Evolutionary conservation across 2,888 invertebrate species (phyloP).

Genomic region (Melieria picta): DNA sequence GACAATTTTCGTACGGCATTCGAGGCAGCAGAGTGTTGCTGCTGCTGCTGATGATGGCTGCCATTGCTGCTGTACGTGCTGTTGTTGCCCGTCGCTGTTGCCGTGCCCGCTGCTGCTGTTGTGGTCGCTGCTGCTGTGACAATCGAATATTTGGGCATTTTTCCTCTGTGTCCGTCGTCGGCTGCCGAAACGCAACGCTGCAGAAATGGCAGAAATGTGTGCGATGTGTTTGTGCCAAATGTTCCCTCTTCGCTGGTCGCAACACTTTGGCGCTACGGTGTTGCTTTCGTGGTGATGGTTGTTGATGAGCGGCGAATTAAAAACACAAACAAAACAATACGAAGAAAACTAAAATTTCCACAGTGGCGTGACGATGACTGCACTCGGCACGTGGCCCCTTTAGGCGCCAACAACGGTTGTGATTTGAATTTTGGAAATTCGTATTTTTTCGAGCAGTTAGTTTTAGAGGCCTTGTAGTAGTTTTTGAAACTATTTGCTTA

Average conservation of each 20-base stretch:
- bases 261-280: too few species aligned
- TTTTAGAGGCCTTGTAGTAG: slow-evolving; percentile 33
- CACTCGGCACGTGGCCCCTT: too few species aligned
- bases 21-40: slow-evolving; percentile 14
- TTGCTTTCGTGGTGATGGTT: not conserved
- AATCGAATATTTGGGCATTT: slow-evolving; percentile 60
- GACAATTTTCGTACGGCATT: slow-evolving; percentile 28
- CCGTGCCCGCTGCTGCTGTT: slow-evolving; percentile 28
- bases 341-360: too few species aligned
- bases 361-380: too few species aligned
- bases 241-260: not conserved
- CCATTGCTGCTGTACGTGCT: slow-evolving; percentile 10
- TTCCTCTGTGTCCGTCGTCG: slow-evolving; percentile 8
- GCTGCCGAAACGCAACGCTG: too few species aligned
- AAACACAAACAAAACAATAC: too few species aligned
- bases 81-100: slow-evolving; percentile 21
- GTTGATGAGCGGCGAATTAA: not conserved
- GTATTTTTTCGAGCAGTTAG: slow-evolving; percentile 21
- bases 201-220: not conserved
- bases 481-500: slow-evolving; percentile 46
- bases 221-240: not conserved
- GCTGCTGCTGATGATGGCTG: slow-evolving; percentile 5
- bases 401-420: too few species aligned
- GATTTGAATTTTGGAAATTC: not conserved
- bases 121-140: slow-evolving; percentile 30